Evolutionary conservation across 1,140 invertebrate species (phyloP).

Genomic region (Papilio helenus): DNA sequence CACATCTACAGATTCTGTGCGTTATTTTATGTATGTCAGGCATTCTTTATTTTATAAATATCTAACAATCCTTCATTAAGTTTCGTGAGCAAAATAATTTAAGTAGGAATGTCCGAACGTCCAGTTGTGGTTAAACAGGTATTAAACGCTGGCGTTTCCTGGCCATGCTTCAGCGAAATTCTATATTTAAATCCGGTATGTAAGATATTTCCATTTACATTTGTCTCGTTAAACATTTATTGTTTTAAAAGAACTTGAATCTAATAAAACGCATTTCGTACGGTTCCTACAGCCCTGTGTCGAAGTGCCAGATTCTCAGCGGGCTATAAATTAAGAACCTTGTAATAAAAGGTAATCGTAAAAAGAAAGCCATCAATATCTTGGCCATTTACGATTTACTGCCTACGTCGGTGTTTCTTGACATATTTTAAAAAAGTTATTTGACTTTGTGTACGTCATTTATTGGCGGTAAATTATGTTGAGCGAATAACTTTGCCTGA

Average conservation of each 20-base stretch:
- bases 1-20: too few species aligned
- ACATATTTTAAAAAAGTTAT: conserved; percentile 59
- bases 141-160: background rate
- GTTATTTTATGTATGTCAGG: too few species aligned
- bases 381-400: conserved; percentile 64
- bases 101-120: background rate
- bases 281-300: conserved; percentile 45
- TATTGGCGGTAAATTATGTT: conserved; percentile 57
- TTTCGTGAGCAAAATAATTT: background rate
- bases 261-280: conserved; percentile 42
- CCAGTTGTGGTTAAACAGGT: background rate
- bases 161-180: conserved; percentile 9
- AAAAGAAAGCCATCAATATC: conserved; percentile 70
- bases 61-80: background rate
- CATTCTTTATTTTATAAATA: background rate
- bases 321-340: conserved; percentile 60
- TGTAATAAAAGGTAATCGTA: conserved; percentile 69
- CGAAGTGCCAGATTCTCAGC: conserved; percentile 53
- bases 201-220: background rate
- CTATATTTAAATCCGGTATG: conserved; percentile 1
- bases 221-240: conserved; percentile 14
- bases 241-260: conserved; percentile 35
- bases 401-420: conserved; percentile 54
- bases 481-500: conserved; percentile 50
- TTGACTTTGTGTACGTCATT: conserved; percentile 52